Base-by-base conservation (phyloP, 2,888 invertebrate genomes). In the Loripinus fragilis region DNA sequence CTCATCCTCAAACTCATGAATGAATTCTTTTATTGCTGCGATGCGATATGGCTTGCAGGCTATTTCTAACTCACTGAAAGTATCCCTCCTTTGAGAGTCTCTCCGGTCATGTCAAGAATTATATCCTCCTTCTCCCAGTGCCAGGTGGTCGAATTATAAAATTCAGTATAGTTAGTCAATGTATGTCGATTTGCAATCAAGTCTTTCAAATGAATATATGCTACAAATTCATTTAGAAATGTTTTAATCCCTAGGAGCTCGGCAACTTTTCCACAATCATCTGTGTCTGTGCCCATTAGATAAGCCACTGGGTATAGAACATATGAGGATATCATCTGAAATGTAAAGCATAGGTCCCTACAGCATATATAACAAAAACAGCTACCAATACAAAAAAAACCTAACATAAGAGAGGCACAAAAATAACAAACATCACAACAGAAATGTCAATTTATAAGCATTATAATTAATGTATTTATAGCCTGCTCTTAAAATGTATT, bases 191-290 rank as follows among this genome's bases (percentile, higher is more conserved):
- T 91, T 3, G 81, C 69, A 7, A 92, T 90, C 35, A 90, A 70
- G n/a, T 70, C 77, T 45, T 81, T 81, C 15, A 98, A 95, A 64
- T 95, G 94, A 90, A n/a, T 95, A 92, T 98, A 98, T 0, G 98
- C 98, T 0, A 98, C 96, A 93, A 98, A 98, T 93, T 98, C 98
- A 91, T 98, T 98, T 15, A 98, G 95, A 35, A 97, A 96, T 0
- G 97, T 97, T 94, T 98, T 98, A 41, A 97, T 94, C 0, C 98
- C 98, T 65, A 98, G 96, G 5, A 98, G 95, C 55, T 96, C 95
- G 0, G 96, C 98, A 0, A 98, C 97, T n/a, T 94, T 91, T 88
- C 96, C 96, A 83, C 96, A 96, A 85, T 97, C 96, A 0, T 95
- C 94, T 88, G 93, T 91, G 12, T 94, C 92, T 0, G 95, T 95